Conservation (phyloP, 30 jellyfish, hydroid and myxozoan genomes). For the Mastigias papua region DNA sequence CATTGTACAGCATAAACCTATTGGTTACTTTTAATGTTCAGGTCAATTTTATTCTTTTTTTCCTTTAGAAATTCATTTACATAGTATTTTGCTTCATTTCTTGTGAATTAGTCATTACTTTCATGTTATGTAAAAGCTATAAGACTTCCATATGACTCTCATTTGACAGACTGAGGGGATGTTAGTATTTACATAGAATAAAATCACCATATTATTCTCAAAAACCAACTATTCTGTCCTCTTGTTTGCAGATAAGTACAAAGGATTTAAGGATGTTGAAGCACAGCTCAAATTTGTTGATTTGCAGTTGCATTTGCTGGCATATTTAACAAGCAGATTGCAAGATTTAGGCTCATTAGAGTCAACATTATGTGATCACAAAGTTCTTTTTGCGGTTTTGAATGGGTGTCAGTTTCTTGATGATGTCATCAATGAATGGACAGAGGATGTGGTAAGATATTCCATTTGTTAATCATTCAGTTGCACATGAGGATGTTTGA, state of each 20-base stretch:
- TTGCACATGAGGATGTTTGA: no score
- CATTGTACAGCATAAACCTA: no score
- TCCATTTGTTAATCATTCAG: background rate
- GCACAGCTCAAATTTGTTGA: constrained; percentile 73
- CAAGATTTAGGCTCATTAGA: constrained; percentile 68
- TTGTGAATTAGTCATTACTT: no score
- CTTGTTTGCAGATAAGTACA: constrained; percentile 61
- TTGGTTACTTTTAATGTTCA: no score
- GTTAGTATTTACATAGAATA: no score
- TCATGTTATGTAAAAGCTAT: no score
- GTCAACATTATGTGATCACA: constrained; percentile 44
- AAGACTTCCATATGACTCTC: no score
- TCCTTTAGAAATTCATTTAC: no score
- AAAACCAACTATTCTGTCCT: no score
- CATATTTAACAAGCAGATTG: constrained; percentile 44
- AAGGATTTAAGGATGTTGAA: constrained; percentile 43
- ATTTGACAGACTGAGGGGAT: no score
- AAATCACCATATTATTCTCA: background rate
- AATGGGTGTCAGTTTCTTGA: constrained; percentile 79
- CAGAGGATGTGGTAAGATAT: constrained; percentile 72
- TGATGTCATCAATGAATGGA: constrained; percentile 81
- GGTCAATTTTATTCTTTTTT: no score
- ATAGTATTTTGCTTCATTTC: no score
- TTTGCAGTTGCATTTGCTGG: constrained; percentile 30
- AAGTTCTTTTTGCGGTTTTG: constrained; percentile 52